These are phyloP conservation scores for Lampris megalopsis DNA, from an alignment of 2,113 vertebrate species.

Conservation along the genomic window DNA sequence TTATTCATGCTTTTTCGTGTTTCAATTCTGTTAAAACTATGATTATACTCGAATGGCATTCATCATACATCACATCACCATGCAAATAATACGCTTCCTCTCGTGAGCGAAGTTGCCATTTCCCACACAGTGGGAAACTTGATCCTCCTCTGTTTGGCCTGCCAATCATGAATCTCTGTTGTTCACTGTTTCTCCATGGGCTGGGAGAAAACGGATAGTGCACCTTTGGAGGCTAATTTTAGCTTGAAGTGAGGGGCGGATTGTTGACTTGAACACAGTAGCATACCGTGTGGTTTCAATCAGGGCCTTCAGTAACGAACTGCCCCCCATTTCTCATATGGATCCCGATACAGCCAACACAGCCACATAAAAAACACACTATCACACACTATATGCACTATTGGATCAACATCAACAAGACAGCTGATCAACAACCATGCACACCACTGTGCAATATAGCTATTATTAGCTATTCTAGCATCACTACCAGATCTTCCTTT, in stretches of 20 bases:
- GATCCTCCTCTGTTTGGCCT: constrained; percentile 4
- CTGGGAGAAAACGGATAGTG: not conserved
- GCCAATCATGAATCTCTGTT: constrained; percentile 7
- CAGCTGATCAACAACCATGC: too few species aligned
- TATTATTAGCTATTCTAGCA: too few species aligned
- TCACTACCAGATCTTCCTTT: too few species aligned
- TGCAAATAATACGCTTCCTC: not conserved
- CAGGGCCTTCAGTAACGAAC: too few species aligned
- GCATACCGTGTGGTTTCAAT: too few species aligned
- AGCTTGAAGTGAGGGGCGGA: not conserved
- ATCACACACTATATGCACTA: too few species aligned
- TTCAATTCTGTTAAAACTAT: not conserved
- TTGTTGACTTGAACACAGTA: not conserved
- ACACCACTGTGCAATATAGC: too few species aligned
- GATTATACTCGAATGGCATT: not conserved
- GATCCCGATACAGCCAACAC: too few species aligned
- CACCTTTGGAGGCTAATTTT: not conserved
- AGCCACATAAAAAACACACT: too few species aligned
- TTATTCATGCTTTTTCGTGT: not conserved
- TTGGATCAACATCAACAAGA: too few species aligned
- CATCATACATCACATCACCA: not conserved
- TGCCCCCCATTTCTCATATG: too few species aligned
- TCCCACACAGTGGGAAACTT: not conserved
- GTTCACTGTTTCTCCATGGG: not conserved
- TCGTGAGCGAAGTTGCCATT: not conserved